Conservation (phyloP, 92 coral and sea anemone genomes). For the Ricordea florida region DNA sequence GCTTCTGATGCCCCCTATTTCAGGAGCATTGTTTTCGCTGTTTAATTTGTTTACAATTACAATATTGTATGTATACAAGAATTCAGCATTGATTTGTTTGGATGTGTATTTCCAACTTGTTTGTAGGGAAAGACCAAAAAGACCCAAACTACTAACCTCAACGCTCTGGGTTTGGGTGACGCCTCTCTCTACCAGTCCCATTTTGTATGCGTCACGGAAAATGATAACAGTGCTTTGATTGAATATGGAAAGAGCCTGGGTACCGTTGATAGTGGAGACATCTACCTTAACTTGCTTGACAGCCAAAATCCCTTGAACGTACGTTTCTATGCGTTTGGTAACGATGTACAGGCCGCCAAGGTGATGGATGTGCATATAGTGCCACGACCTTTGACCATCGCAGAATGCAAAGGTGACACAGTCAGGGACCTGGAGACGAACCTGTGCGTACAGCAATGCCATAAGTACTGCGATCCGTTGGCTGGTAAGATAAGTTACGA, state of each 20-base stretch:
- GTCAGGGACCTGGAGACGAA: constrained; percentile 4
- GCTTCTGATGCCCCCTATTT: no score
- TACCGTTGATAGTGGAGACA: constrained; percentile 1
- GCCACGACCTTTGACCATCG: neutral
- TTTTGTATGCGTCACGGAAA: constrained; percentile 15
- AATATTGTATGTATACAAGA: no score
- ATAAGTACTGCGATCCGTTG: constrained; percentile 12
- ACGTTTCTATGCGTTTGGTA: constrained; percentile 18
- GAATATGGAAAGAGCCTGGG: constrained; percentile 12
- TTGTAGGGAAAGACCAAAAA: no score
- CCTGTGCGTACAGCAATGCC: neutral
- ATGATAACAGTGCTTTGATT: neutral
- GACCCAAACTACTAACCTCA: no score
- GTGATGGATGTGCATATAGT: constrained; percentile 17
- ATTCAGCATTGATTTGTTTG: no score
- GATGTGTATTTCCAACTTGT: no score
- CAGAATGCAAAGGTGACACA: constrained; percentile 15
- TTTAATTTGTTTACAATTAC: no score
- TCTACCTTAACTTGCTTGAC: constrained; percentile 8
- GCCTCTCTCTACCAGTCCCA: no score
- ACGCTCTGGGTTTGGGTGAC: no score
- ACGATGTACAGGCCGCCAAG: constrained; percentile 3
- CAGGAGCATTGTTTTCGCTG: no score
- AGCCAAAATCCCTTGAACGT: neutral
- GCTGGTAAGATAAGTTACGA: constrained; percentile 20